Evolutionary conservation across 2,113 vertebrate genomes (phyloP), one percentile per base, ranked within the genome.

Genomic region (Tautogolabrus adspersus): DNA sequence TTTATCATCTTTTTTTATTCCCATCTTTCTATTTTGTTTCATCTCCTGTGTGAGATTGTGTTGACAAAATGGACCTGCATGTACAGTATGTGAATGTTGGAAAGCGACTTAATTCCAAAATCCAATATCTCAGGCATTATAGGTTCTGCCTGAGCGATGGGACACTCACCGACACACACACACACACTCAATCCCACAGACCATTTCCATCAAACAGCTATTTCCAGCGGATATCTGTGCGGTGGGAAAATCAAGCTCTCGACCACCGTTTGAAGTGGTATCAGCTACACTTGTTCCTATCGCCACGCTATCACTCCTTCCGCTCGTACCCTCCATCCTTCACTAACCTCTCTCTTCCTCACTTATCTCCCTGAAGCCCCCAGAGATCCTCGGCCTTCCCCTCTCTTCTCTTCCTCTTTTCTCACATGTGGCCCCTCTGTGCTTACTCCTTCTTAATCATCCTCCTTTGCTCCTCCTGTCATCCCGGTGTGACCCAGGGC

Each of bases 191-290:
- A 34, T 47, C 46, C 16, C 3, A 9, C 66, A 74, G 13, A 22
- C 9, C 1, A 52, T 62, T 79, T 75, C 69, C 62, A 80, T 81
- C 84, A 70, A 88, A 80, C 13, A 8, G 59, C 61, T 5, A 68
- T 87, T 85, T 81, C 82, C 69, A 66, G 72, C 67, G 46, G 75
- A 66, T 63, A 70, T 71, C 11, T 6, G 68, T 13, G 0, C 21
- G 21, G 56, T 21, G 18, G 30, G 66, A 38, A 74, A 83, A 89
- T 88, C 83, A 80, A 80, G 72, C 15, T 10, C 75, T 66, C 59
- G 26, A 61, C 71, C 72, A 64, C 37, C 67, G 77, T 90, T 90
- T 90, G 85, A 91, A 88, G 87, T 90, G 19, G 15, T 69, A 75
- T 87, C 77, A 57, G 82, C 81, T 57, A 78, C 66, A 77, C 71